phyloP scores from a whole-genome alignment of 2,113 vertebrate genomes.

The Megalops atlanticus region DNA sequence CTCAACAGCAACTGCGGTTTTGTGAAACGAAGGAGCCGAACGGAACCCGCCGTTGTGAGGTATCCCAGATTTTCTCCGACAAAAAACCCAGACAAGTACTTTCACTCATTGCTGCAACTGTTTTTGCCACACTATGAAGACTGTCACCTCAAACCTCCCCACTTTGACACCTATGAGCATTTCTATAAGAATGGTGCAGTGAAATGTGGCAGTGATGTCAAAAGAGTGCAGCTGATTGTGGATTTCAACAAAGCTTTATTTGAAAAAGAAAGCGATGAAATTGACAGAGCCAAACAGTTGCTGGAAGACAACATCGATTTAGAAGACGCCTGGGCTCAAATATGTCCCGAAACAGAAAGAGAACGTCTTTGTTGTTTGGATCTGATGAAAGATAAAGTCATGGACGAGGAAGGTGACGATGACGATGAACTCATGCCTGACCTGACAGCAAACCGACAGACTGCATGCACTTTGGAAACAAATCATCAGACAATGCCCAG shows the following conservation, averaged over 20 bases:
- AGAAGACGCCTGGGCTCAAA: too few relatives aligned
- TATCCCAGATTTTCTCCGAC: slow-evolving; percentile 15
- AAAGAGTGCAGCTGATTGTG: slow-evolving; percentile 19
- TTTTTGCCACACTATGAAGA: slow-evolving; percentile 24
- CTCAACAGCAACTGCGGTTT: slow-evolving; percentile 10
- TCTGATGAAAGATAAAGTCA: too few relatives aligned
- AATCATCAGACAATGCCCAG: too few relatives aligned
- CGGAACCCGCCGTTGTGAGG: slow-evolving; percentile 9
- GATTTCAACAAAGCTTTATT: neutral
- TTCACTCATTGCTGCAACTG: neutral
- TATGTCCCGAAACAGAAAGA: too few relatives aligned
- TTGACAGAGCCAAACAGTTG: too few relatives aligned
- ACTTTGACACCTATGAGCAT: neutral
- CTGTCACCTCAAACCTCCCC: slow-evolving; percentile 2
- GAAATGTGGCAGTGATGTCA: slow-evolving; percentile 3
- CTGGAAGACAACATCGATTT: too few relatives aligned
- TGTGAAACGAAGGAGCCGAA: neutral
- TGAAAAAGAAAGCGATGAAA: slow-evolving; percentile 16
- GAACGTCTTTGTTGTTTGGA: too few relatives aligned
- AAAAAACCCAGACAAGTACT: slow-evolving; percentile 16
- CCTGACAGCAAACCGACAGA: too few relatives aligned
- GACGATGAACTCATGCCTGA: too few relatives aligned
- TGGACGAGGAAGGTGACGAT: too few relatives aligned
- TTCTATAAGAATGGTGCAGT: slow-evolving; percentile 27
- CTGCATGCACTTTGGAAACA: too few relatives aligned